Evolutionary conservation across 92 coral and sea anemone species (phyloP).

Genomic region (Montipora capitata): DNA sequence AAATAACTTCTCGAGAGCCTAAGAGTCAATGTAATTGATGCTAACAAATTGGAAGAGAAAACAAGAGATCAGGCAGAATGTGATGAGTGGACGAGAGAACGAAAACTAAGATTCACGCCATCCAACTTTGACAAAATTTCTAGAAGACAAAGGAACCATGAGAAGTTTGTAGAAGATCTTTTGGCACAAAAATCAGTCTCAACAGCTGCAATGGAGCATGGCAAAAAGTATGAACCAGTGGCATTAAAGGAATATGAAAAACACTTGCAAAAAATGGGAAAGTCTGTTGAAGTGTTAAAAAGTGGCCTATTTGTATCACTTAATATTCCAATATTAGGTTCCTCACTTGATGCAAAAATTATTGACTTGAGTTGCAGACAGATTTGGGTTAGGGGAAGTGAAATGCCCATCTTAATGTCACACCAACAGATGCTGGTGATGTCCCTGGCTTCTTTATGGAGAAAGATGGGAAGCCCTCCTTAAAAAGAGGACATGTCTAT

Average conservation of each 20-base stretch:
- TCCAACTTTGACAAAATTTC: constrained; percentile 59
- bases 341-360: no score
- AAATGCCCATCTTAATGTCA: constrained; percentile 64
- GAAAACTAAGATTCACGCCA: constrained; percentile 64
- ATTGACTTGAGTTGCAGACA: constrained; percentile 41
- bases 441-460: constrained; percentile 74
- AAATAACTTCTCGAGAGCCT: constrained; percentile 55
- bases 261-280: constrained; percentile 46
- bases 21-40: constrained; percentile 55
- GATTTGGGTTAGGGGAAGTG: constrained; percentile 78
- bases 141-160: constrained; percentile 61
- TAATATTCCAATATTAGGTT: constrained; percentile 32
- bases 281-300: constrained; percentile 57
- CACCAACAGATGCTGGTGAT: constrained; percentile 74
- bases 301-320: constrained; percentile 73
- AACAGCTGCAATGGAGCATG: constrained; percentile 63
- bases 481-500: constrained; percentile 53
- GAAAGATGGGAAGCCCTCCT: constrained; percentile 48
- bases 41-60: constrained; percentile 60
- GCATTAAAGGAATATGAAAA: constrained; percentile 69
- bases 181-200: constrained; percentile 47
- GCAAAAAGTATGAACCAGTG: constrained; percentile 68
- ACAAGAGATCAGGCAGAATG: constrained; percentile 64
- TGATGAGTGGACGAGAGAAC: constrained; percentile 67
- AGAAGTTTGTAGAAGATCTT: constrained; percentile 67